Percentiles rank a stretch among this genome's conserved stretches.
Conservation (phyloP, 2,113 vertebrate genomes). For the Sus scrofa region DNA sequence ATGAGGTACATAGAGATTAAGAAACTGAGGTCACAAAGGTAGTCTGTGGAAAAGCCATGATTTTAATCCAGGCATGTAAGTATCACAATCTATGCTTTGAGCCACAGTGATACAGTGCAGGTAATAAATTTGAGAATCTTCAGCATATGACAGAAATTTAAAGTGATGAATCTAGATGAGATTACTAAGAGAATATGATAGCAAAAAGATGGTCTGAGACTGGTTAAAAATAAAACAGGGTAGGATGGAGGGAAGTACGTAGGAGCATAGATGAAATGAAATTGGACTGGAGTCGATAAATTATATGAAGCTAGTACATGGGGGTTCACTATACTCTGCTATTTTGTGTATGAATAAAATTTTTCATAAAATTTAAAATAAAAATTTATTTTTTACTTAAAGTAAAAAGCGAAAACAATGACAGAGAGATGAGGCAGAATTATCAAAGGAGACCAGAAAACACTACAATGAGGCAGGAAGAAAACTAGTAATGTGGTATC, state of each 20-base stretch:
- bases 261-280: background rate
- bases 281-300: background rate
- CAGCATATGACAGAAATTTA: background rate
- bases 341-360: background rate
- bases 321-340: background rate
- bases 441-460: background rate
- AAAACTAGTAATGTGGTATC: background rate
- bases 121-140: background rate
- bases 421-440: background rate
- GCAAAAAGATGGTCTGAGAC: background rate
- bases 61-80: background rate
- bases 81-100: background rate
- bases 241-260: background rate
- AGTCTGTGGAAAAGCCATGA: background rate
- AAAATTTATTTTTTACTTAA: too few species aligned
- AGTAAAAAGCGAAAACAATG: slow-evolving; percentile 6
- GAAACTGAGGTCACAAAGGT: background rate
- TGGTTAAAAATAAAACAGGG: slow-evolving; percentile 1
- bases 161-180: background rate
- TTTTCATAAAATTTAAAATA: background rate
- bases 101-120: background rate
- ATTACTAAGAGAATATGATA: background rate
- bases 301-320: background rate
- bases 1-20: background rate
- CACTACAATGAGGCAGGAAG: background rate